phyloP scores from a whole-genome alignment of 2,113 vertebrate genomes.

The Conger conger region DNA sequence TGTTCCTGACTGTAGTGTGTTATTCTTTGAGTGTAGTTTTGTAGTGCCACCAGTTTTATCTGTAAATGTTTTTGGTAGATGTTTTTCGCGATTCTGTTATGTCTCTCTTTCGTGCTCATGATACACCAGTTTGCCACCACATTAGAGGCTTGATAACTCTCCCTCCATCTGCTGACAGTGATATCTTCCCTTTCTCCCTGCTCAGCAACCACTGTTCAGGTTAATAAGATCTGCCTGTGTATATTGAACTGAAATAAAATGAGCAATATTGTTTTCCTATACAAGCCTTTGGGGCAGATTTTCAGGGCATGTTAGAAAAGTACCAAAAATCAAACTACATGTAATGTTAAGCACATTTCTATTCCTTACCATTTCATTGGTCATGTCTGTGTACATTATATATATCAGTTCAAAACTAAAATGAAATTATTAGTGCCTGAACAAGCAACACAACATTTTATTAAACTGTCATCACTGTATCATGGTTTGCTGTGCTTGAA shows the following conservation, averaged over 20 bases:
- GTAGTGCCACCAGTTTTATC: slow-evolving; percentile 53
- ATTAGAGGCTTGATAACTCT: slow-evolving; percentile 14
- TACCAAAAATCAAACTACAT: slow-evolving; percentile 3
- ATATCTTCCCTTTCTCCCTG: not conserved
- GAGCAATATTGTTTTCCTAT: not conserved
- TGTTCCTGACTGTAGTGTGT: slow-evolving; percentile 21
- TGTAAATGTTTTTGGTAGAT: slow-evolving; percentile 52
- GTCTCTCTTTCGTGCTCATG: slow-evolving; percentile 63
- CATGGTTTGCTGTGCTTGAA: slow-evolving; percentile 50
- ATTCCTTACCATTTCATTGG: not conserved
- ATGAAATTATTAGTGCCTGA: slow-evolving; percentile 5
- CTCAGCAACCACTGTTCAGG: not conserved
- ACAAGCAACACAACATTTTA: not conserved
- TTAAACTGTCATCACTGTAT: not conserved
- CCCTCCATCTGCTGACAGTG: slow-evolving; percentile 22
- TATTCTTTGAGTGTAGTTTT: slow-evolving; percentile 55
- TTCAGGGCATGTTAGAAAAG: slow-evolving; percentile 13
- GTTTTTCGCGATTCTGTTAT: slow-evolving; percentile 48
- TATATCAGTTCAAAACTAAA: not conserved
- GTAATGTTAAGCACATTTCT: not conserved
- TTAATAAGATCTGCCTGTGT: not conserved
- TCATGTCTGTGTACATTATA: not conserved
- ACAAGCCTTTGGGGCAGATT: not conserved
- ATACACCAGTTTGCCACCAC: not conserved
- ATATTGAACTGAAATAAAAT: not conserved